Conservation (phyloP, 1,140 invertebrate species). For the Megathymus violae region DNA sequence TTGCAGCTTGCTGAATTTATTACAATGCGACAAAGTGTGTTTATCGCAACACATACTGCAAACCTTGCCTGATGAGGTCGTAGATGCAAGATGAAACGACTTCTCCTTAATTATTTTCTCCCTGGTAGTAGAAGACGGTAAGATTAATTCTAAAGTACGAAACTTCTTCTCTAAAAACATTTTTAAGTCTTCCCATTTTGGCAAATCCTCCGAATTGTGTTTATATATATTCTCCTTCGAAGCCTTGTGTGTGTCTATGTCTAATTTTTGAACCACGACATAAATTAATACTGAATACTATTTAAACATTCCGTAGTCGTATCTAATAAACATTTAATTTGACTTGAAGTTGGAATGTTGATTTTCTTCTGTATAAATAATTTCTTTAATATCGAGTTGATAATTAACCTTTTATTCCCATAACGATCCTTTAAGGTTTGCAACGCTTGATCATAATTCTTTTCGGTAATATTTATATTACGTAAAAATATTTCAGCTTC, state of each 20-base stretch:
- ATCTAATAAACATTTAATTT: constrained; percentile 13
- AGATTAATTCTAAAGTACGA: constrained; percentile 18
- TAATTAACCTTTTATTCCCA: constrained; percentile 28
- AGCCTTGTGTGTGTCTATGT: constrained; percentile 3
- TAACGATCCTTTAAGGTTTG: constrained; percentile 28
- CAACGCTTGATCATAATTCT: constrained; percentile 33
- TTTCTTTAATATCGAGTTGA: constrained; percentile 26
- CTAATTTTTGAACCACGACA: constrained; percentile 5
- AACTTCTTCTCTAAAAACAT: constrained; percentile 25
- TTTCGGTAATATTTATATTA: constrained; percentile 20
- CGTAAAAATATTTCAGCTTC: constrained; percentile 24
- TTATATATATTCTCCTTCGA: constrained; percentile 19
- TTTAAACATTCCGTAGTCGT: constrained; percentile 9
- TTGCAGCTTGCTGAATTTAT: background rate
- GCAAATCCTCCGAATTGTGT: constrained; percentile 7
- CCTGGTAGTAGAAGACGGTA: background rate
- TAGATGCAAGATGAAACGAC: constrained; percentile 6
- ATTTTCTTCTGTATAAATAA: constrained; percentile 23
- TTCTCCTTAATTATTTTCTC: constrained; percentile 29
- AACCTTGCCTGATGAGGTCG: background rate
- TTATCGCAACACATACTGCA: constrained; percentile 36
- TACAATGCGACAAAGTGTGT: constrained; percentile 6
- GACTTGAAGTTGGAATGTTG: background rate
- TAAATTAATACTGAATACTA: background rate
- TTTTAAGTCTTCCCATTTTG: constrained; percentile 4